These are phyloP conservation scores for Chromoteleia sp. DNA, from an alignment of 2,888 invertebrate species.

Conservation along the genomic window DNA sequence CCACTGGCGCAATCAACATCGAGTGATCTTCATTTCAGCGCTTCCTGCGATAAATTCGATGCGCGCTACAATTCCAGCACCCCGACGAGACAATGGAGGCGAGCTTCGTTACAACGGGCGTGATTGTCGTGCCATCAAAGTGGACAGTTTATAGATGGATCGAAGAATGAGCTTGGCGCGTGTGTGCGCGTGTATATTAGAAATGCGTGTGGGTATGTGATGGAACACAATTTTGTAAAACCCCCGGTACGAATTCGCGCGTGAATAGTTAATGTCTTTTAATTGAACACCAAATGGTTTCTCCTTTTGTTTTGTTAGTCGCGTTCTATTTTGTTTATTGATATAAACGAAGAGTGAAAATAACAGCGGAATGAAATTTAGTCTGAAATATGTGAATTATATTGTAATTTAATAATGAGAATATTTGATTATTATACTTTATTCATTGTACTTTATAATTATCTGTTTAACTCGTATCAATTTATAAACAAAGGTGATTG, in stretches of 20 bases:
- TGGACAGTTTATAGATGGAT: slow-evolving; percentile 84
- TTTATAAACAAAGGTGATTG: too few species aligned
- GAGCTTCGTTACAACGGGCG: slow-evolving; percentile 81
- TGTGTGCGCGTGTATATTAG: slow-evolving; percentile 23
- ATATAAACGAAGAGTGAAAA: slow-evolving; percentile 24
- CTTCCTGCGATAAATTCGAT: slow-evolving; percentile 76
- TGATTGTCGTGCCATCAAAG: slow-evolving; percentile 84
- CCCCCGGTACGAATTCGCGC: slow-evolving; percentile 48
- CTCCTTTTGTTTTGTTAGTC: slow-evolving; percentile 16
- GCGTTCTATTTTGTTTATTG: slow-evolving; percentile 36
- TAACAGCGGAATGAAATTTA: too few species aligned
- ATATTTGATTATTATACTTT: too few species aligned
- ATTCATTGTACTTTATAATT: too few species aligned
- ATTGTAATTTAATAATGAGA: too few species aligned
- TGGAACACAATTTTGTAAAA: slow-evolving; percentile 60
- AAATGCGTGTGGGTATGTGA: slow-evolving; percentile 18
- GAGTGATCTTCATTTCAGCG: slow-evolving; percentile 81
- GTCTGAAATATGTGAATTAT: too few species aligned
- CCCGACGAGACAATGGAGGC: slow-evolving; percentile 79
- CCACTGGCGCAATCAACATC: slow-evolving; percentile 73
- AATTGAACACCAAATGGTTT: slow-evolving; percentile 57
- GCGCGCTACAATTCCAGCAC: slow-evolving; percentile 79
- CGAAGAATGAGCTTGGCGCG: slow-evolving; percentile 73
- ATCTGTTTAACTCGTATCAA: too few species aligned
- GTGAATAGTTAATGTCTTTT: slow-evolving; percentile 67